Evolutionary conservation across 2,797 vertebrate genomes (phyloP), one percentile per base, ranked within the genome.

Genomic region (Notolabrus celidotus): DNA sequence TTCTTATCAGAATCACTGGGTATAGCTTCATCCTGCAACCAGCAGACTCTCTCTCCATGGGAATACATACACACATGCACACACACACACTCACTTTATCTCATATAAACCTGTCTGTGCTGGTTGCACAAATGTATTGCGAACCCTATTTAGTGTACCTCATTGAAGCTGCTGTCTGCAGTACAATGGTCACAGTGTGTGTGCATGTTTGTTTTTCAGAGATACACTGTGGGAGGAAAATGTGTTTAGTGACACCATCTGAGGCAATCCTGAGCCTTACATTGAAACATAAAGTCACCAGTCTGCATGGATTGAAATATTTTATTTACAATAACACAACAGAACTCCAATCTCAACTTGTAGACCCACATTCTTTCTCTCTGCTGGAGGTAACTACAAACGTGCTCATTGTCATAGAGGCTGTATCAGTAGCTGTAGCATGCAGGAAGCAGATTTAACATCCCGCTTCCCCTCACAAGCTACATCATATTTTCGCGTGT

Each of bases 151-250:
- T 74, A 77, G 82, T 74, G 62, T 65, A 53, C 22, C 52, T 62
- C 33, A 68, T 23, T 79, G 68, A 80, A 76, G 63, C 23, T 1
- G 2, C 19, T 36, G 42, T 78, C 67, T 66, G 56, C 60, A 23
- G 53, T 25, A 61, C 82, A 82, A 78, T 66, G 59, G 66, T 71
- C 59, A 27, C 64, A 75, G 31, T 51, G 59, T 67, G 74, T 12
- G 14, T 61, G 36, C 51, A 79, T 69, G 71, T 77, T 86, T 81
- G 71, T 78, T 85, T 79, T 78, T 54, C 58, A 63, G 56, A 81
- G 60, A 74, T 80, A 85, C 15, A 42, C 62, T 0, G 54, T 19
- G 14, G 29, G 67, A 60, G 25, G 53, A 77, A 86, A 83, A 85
- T 47, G 9, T 58, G 61, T 79, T 82, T 68, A 63, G 57, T 63